A percentile compares a stretch with the other conserved stretches of the same genome.
Evolutionary conservation across 2,888 invertebrate species (phyloP).

Genomic region (Chaetogeoica ovagalla): DNA sequence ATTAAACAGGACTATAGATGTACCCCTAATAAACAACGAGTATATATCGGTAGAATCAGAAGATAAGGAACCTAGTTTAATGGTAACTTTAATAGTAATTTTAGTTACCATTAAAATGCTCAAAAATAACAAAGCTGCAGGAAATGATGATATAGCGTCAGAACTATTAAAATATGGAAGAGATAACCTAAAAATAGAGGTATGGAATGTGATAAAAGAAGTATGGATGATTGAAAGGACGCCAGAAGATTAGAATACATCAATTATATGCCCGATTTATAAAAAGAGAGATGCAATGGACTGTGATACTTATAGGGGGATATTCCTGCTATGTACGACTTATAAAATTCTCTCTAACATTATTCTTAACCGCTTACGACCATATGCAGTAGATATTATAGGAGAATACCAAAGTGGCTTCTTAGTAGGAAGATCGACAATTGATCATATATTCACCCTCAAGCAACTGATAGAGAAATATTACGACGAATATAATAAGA

Average conservation of each 20-base stretch:
- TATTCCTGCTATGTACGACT: neutral
- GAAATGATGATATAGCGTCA: neutral
- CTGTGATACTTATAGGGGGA: neutral
- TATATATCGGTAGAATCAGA: neutral
- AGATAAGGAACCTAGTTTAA: neutral
- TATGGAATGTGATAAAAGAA: neutral
- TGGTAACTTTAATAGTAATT: no score
- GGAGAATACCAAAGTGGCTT: neutral
- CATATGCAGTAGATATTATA: conserved; percentile 3
- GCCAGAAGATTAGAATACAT: neutral
- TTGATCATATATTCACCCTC: neutral
- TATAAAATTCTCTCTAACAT: neutral
- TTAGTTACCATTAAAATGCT: neutral
- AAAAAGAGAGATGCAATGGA: neutral
- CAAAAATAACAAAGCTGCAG: neutral
- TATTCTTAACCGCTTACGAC: neutral
- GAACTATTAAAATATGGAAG: neutral
- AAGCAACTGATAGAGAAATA: conserved; percentile 1
- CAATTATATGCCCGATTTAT: neutral
- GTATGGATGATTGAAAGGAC: neutral
- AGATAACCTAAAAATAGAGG: neutral
- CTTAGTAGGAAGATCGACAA: neutral
- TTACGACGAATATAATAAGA: conserved; percentile 2
- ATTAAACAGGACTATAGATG: neutral
- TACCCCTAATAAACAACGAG: neutral